Percentiles rank a stretch among this genome's conserved stretches.
Conservation (phyloP, 2,797 vertebrate species). For the Austrolebias charrua region DNA sequence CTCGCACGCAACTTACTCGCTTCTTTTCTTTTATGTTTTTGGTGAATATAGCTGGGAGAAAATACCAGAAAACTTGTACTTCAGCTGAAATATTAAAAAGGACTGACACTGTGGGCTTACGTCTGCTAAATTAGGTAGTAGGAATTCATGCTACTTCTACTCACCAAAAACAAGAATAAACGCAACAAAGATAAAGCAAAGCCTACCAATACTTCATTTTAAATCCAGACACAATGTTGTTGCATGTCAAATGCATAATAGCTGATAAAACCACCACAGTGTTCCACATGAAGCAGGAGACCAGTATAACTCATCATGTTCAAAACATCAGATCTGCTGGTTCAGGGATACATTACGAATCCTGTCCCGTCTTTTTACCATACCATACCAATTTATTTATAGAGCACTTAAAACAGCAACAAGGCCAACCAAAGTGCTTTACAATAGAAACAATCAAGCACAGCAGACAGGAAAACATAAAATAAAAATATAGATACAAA, state of each 20-base stretch:
- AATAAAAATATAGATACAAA: no score
- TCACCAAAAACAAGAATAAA: slow-evolving; percentile 22
- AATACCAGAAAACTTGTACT: background rate
- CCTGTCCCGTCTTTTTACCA: slow-evolving; percentile 5
- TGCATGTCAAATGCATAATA: slow-evolving; percentile 8
- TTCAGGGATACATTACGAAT: background rate
- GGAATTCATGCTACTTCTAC: slow-evolving; percentile 11
- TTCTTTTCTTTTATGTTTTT: background rate
- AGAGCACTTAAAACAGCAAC: no score
- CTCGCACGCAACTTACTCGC: no score
- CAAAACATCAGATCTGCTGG: slow-evolving; percentile 2
- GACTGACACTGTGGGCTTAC: background rate
- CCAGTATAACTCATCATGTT: slow-evolving; percentile 1
- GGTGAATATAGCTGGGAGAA: background rate
- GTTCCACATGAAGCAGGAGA: background rate
- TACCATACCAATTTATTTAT: no score
- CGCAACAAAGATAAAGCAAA: background rate
- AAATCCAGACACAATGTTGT: slow-evolving; percentile 3
- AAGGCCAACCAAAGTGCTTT: no score
- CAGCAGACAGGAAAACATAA: no score
- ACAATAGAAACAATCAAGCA: no score
- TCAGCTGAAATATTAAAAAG: background rate
- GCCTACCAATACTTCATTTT: background rate
- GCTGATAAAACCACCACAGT: background rate
- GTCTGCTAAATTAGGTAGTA: slow-evolving; percentile 14